A percentile compares a stretch with the other conserved stretches of the same genome.
These are phyloP conservation scores for Hoplostethus atlanticus DNA, from an alignment of 2,797 vertebrate genomes.

Conservation along the genomic window DNA sequence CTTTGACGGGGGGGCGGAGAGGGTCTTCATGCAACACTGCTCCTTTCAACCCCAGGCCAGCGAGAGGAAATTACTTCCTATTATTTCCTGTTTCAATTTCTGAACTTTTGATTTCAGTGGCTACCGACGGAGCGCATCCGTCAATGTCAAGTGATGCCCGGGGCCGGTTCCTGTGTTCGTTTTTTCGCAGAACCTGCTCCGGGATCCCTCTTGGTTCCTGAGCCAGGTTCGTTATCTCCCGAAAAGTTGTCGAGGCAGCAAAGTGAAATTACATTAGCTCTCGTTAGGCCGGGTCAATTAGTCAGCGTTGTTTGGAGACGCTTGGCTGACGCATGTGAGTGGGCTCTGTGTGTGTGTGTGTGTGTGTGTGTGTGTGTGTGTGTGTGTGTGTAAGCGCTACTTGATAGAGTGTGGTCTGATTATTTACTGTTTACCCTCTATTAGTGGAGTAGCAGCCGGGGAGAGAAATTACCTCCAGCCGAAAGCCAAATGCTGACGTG, in stretches of 20 bases:
- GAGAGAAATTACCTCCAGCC: slow-evolving; percentile 39
- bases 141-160: slow-evolving; percentile 45
- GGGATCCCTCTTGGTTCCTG: slow-evolving; percentile 17
- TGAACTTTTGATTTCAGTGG: slow-evolving; percentile 35
- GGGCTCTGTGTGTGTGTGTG: neutral
- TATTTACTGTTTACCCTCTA: slow-evolving; percentile 17
- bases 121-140: slow-evolving; percentile 24
- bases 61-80: slow-evolving; percentile 38
- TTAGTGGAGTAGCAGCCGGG: slow-evolving; percentile 5
- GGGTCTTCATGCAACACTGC: slow-evolving; percentile 37
- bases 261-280: slow-evolving; percentile 46
- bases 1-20: slow-evolving; percentile 27
- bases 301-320: slow-evolving; percentile 11
- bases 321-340: slow-evolving; percentile 1
- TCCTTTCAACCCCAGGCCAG: slow-evolving; percentile 53
- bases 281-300: slow-evolving; percentile 61
- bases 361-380: slow-evolving; percentile 1
- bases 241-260: slow-evolving; percentile 50
- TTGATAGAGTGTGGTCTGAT: slow-evolving; percentile 1
- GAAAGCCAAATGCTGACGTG: slow-evolving; percentile 40
- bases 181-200: neutral
- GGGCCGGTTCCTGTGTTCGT: slow-evolving; percentile 24
- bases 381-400: slow-evolving; percentile 6
- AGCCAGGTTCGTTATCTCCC: neutral
- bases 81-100: slow-evolving; percentile 34